Conservation (phyloP, 2,797 vertebrate genomes). For the Danio choprae region DNA sequence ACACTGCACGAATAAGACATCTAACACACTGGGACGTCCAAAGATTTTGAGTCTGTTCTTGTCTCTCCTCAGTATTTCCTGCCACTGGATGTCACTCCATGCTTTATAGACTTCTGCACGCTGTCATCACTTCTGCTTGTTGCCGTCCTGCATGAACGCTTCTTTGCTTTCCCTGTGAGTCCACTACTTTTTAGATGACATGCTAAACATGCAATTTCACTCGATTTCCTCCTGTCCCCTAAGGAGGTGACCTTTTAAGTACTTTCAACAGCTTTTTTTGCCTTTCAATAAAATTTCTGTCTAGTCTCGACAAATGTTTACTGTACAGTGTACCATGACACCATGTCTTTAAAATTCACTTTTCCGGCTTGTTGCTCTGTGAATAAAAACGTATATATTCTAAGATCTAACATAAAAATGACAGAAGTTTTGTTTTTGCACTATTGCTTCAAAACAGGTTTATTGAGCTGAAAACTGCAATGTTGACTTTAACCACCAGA, state of each 20-base stretch:
- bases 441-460: background rate
- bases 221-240: constrained; percentile 23
- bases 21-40: constrained; percentile 7
- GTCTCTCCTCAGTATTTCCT: constrained; percentile 31
- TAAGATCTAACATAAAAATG: background rate
- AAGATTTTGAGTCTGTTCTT: constrained; percentile 25
- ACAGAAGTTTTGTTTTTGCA: background rate
- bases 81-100: constrained; percentile 45
- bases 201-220: constrained; percentile 40
- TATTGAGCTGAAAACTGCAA: background rate
- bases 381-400: constrained; percentile 1
- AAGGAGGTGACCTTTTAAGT: constrained; percentile 36
- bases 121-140: constrained; percentile 27
- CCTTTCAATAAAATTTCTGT: background rate
- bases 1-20: background rate
- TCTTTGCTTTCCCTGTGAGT: constrained; percentile 8
- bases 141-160: background rate
- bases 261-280: constrained; percentile 25
- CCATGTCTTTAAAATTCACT: background rate
- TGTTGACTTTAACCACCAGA: too few species aligned
- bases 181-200: constrained; percentile 1
- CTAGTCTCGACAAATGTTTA: background rate
- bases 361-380: background rate
- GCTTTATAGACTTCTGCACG: constrained; percentile 26
- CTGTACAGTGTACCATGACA: background rate